A percentile compares a stretch with the other conserved stretches of the same genome.
Conservation (phyloP, 2,797 vertebrate species). For the Acanthopagrus latus region DNA sequence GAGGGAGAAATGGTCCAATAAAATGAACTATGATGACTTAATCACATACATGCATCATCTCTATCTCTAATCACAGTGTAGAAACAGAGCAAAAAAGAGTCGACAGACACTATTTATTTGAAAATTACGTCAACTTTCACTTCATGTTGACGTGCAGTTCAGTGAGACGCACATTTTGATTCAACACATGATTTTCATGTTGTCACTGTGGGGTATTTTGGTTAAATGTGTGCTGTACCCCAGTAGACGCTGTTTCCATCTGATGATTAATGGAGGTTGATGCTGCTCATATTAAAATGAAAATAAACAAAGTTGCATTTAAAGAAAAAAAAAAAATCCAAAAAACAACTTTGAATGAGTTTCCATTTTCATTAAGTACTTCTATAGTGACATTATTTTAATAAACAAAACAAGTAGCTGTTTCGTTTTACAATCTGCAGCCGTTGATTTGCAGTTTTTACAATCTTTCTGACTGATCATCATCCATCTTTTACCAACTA, state of each 20-base stretch:
- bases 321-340: not conserved
- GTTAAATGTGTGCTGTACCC: not conserved
- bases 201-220: not conserved
- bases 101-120: too few species aligned
- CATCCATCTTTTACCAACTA: not conserved
- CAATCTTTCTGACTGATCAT: not conserved
- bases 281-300: not conserved
- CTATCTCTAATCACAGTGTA: too few species aligned
- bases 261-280: not conserved
- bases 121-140: not conserved
- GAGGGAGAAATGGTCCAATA: too few species aligned
- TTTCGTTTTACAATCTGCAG: constrained; percentile 1
- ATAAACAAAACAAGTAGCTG: not conserved
- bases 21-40: too few species aligned
- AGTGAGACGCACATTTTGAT: not conserved
- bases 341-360: not conserved
- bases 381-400: not conserved
- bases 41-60: too few species aligned
- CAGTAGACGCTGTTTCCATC: not conserved
- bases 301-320: not conserved
- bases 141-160: not conserved
- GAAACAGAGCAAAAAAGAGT: too few species aligned
- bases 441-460: not conserved
- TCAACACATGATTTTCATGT: not conserved
- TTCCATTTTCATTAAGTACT: not conserved